Evolutionary conservation across 1,140 invertebrate species (phyloP).

Genomic region (Leptonema lineaticorne): DNA sequence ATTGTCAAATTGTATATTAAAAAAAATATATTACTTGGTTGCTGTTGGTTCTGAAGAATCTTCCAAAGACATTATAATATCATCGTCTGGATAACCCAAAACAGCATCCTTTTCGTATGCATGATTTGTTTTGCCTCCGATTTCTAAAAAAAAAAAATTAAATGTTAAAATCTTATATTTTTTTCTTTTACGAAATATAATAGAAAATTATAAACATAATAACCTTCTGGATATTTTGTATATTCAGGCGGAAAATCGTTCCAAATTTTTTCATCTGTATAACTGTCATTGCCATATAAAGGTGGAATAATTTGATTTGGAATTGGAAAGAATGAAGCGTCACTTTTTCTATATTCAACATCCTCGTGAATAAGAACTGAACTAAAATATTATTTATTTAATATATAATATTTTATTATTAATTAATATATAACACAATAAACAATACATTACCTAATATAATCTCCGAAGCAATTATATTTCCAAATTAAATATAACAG

Average conservation of each 20-base stretch:
- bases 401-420: not conserved
- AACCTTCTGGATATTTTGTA: not conserved
- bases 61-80: not conserved
- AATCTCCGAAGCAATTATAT: conserved; percentile 25
- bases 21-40: not conserved
- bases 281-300: conserved; percentile 21
- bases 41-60: not conserved
- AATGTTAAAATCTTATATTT: not conserved
- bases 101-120: not conserved
- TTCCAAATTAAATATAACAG: conserved; percentile 21
- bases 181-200: not conserved
- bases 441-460: conserved; percentile 19
- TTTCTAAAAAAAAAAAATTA: not conserved
- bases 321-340: conserved; percentile 29
- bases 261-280: conserved; percentile 28
- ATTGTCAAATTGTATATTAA: not conserved
- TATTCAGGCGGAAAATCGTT: conserved; percentile 8
- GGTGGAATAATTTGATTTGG: conserved; percentile 34
- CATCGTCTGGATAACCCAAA: not conserved
- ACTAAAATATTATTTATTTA: conserved; percentile 7
- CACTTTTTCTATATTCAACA: conserved; percentile 28
- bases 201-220: not conserved
- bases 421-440: not conserved
- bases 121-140: not conserved
- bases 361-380: conserved; percentile 3